Conservation (phyloP, 30 jellyfish, hydroid and myxozoan genomes). For the Sanderia malayensis region DNA sequence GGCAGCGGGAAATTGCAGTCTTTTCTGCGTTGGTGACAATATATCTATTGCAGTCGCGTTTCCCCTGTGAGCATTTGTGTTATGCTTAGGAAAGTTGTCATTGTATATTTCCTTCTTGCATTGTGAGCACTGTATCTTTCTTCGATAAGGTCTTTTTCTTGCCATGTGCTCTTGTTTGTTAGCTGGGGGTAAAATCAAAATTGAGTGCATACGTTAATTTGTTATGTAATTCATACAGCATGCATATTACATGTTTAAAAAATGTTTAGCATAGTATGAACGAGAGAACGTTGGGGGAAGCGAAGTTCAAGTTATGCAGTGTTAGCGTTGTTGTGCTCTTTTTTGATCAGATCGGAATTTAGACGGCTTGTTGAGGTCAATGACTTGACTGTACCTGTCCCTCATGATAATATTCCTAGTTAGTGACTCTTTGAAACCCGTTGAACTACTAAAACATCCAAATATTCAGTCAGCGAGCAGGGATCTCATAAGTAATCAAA, state of each 20-base stretch:
- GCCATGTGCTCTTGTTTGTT: background rate
- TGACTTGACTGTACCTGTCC: background rate
- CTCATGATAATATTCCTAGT: background rate
- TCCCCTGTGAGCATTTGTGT: slow-evolving; percentile 35
- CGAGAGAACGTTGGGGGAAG: background rate
- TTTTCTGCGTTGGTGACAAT: slow-evolving; percentile 18
- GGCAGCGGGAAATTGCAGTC: slow-evolving; percentile 29
- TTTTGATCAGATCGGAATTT: background rate
- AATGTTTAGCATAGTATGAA: background rate
- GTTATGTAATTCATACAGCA: background rate
- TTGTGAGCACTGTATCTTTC: slow-evolving; percentile 35
- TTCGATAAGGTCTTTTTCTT: slow-evolving; percentile 27
- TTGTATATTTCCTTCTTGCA: slow-evolving; percentile 45
- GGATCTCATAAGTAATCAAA: background rate
- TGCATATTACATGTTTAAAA: background rate
- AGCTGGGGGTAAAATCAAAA: slow-evolving; percentile 1
- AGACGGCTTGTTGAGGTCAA: background rate
- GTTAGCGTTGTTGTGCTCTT: background rate
- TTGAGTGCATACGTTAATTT: slow-evolving; percentile 10
- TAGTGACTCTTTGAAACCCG: background rate
- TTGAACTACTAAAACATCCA: background rate
- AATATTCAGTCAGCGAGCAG: background rate
- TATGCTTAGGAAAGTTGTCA: slow-evolving; percentile 44
- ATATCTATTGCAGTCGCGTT: slow-evolving; percentile 29
- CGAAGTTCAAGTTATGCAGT: background rate